Base-by-base conservation (phyloP, 1,140 invertebrate genomes). In the Helicoverpa armigera region DNA sequence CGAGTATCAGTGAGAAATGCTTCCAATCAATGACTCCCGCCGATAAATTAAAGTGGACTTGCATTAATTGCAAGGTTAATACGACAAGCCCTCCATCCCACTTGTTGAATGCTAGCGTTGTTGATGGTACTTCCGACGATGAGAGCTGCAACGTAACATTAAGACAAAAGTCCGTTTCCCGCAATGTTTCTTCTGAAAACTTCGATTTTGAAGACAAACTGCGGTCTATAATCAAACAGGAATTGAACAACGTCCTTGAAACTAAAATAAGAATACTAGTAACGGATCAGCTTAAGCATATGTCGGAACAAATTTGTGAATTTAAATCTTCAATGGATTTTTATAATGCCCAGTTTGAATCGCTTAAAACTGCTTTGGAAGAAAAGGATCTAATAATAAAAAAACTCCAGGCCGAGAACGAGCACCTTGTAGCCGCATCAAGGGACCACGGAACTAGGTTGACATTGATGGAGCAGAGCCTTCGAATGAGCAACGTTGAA, bases 261-360 rank as follows among this genome's bases (percentile, higher is more conserved):
- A 58, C 54, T 58, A 58, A 58, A 58, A 58, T 58, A n/a, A 7
- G 16, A 58, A 58, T 16, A 58, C 54, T 58, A 58, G n/a, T 58
- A 58, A 58, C 54, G n/a, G 54, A 58, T 7, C 54, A 58, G n/a
- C 54, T 58, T 58, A 58, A 58, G 16, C 16, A 58, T 14, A 58
- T 58, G 54, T 58, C 54, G n/a, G 54, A 58, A 58, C 54, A 58
- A 58, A 58, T 58, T n/a, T 58, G 13, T 14, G 54, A 58, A 2
- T 58, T 58, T 58, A 58, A 58, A 58, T n/a, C 13, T 16, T 58
- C 54, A 58, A 58, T 58, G 54, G 54, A 58, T 14, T 58, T 58
- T 14, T 58, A 58, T 16, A 58, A 58, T 58, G 13, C 54, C 13
- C 4, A 58, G n/a, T 58, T n/a, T 58, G 54, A 58, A 58, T n/a